Evolutionary conservation across 2,797 vertebrate genomes (phyloP), one percentile per base, ranked within the genome.

Genomic region (Enteromius radiatus): DNA sequence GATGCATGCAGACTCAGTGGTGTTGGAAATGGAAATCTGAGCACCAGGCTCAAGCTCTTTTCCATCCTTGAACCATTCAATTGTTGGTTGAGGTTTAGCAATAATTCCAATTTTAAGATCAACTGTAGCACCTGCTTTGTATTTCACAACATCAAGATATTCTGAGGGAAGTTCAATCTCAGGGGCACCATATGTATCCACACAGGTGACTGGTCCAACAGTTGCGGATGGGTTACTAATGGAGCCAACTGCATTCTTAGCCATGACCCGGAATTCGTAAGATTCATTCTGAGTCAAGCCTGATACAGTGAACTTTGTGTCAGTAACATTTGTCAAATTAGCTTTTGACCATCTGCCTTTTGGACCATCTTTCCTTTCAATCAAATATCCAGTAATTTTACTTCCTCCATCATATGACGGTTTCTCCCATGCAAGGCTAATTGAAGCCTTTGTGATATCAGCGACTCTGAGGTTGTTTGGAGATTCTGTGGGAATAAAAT

Each of bases 11-110:
- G 93, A 95, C 74, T 98, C 97, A 31, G 92, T 96, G 68, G 95
- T 96, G 80, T 95, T 97, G 92, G 97, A 96, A 69, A 98, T 93
- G 68, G 94, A 94, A 1, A 96, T 76, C 74, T 98, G 94, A 79
- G 94, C 91, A 67, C 85, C 93, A 59, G 95, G 92, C 83, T 97
- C 93, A 67, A 99, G 74, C 87, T 99, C 97, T 70, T 95, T 96
- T 84, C 96, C 96, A 88, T 99, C 97, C 93, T 96, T 98, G 85
- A 95, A 96, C 97, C 98, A 99, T 91, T 99, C 98, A 88, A 98
- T 97, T 31, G 96, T 96, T 65, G 98, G 98, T 73, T 95, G 89
- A 86, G 98, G 98, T 92, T 99, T 99, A 79, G 97, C 98, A 86
- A 92, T 96, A 91, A 99, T 96, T 59, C 96, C 97, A 90, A 99